phyloP scores from a whole-genome alignment of 2,888 invertebrate genomes.

The Cataglyphis livida region DNA sequence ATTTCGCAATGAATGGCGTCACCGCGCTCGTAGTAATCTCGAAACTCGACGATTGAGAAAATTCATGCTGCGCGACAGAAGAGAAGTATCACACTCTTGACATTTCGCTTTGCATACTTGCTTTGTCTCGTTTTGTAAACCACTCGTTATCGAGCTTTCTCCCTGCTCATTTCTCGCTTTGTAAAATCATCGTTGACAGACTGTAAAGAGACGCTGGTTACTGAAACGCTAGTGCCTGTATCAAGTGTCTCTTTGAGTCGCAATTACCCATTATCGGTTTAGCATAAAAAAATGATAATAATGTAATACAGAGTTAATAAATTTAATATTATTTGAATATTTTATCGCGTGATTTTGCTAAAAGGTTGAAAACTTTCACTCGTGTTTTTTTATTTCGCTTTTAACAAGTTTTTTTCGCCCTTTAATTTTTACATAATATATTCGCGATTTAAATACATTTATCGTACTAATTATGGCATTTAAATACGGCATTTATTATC shows the following conservation, averaged over 20 bases:
- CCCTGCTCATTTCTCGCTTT: slow-evolving; percentile 11
- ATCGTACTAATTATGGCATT: neutral
- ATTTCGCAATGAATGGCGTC: neutral
- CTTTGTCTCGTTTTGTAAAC: slow-evolving; percentile 19
- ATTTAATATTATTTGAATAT: neutral
- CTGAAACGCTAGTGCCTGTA: neutral
- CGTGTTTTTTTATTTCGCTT: neutral
- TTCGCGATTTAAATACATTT: neutral
- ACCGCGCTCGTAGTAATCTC: neutral
- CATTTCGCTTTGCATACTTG: slow-evolving; percentile 37
- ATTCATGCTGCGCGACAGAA: neutral
- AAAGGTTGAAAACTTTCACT: neutral
- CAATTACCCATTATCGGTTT: neutral
- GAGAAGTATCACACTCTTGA: slow-evolving; percentile 39
- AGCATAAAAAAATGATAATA: neutral
- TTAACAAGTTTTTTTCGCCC: neutral
- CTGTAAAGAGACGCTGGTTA: neutral
- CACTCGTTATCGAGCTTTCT: slow-evolving; percentile 38
- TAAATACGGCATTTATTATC: neutral
- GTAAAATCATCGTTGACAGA: slow-evolving; percentile 17
- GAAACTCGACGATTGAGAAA: slow-evolving; percentile 27
- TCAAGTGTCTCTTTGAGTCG: neutral
- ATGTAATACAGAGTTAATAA: neutral
- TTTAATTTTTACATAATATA: neutral
- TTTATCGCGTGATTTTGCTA: neutral